These are phyloP conservation scores for Xiphophorus maculatus DNA, from an alignment of 2,113 vertebrate species.

Conservation along the genomic window DNA sequence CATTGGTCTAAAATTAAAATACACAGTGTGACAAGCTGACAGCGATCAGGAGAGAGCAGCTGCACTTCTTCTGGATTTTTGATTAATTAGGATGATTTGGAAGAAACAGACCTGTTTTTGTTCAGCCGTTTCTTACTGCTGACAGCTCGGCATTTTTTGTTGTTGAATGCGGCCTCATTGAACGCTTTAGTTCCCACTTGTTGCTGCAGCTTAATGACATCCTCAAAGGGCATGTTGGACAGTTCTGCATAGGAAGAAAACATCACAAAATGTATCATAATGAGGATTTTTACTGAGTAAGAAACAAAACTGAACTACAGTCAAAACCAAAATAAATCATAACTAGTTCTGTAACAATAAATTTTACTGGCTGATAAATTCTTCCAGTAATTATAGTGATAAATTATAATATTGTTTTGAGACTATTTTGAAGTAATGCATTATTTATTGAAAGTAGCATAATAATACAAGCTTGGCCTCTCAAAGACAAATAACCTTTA, in stretches of 20 bases:
- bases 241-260: constrained; percentile 58
- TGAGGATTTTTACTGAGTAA: background rate
- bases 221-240: constrained; percentile 80
- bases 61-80: background rate
- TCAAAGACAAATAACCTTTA: too few species aligned
- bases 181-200: constrained; percentile 79
- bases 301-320: too few species aligned
- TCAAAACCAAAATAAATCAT: background rate
- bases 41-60: background rate
- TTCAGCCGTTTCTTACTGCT: constrained; percentile 63
- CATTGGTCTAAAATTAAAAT: constrained; percentile 79
- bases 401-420: too few species aligned
- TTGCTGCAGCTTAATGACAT: constrained; percentile 76
- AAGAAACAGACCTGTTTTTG: constrained; percentile 73
- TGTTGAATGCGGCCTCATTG: constrained; percentile 62
- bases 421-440: too few species aligned
- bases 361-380: too few species aligned
- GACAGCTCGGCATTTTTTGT: fast-evolving
- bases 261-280: background rate
- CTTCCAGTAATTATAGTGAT: too few species aligned
- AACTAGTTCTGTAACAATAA: too few species aligned
- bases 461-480: too few species aligned
- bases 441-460: too few species aligned
- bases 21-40: background rate
- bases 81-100: background rate